Conservation (phyloP, 2,888 invertebrate genomes). For the Noctua comes region DNA sequence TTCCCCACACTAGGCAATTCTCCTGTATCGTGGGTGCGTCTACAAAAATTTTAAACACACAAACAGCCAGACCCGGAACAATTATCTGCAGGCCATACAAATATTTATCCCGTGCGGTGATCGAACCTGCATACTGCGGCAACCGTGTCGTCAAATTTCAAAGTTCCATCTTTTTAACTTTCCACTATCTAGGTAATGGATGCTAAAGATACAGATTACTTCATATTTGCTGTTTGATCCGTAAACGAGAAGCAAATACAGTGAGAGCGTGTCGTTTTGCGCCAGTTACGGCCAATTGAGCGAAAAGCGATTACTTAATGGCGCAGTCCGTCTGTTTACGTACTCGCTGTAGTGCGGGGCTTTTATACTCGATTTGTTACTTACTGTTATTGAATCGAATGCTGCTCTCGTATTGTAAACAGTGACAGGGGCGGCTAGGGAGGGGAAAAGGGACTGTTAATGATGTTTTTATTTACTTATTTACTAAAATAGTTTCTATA, state of each 20-base stretch:
- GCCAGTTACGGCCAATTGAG: conserved; percentile 61
- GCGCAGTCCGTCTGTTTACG: conserved; percentile 52
- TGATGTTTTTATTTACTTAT: conserved; percentile 22
- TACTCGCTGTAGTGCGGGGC: conserved; percentile 42
- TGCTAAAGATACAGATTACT: conserved; percentile 39
- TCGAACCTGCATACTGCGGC: not conserved
- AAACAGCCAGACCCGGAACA: not conserved
- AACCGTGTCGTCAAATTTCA: not conserved
- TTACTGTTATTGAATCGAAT: conserved; percentile 52
- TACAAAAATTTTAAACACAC: not conserved
- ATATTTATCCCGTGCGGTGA: not conserved
- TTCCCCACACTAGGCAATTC: not conserved
- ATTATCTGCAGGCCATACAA: not conserved
- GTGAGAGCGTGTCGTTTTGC: conserved; percentile 64
- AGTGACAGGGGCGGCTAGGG: conserved; percentile 22
- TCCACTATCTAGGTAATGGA: conserved; percentile 12
- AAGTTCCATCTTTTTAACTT: conserved; percentile 4
- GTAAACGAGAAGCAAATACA: conserved; percentile 54
- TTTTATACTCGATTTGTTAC: conserved; percentile 53
- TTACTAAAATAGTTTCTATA: conserved; percentile 1
- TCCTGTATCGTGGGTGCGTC: not conserved
- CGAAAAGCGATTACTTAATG: conserved; percentile 62
- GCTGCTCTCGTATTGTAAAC: conserved; percentile 31
- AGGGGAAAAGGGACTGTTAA: conserved; percentile 7
- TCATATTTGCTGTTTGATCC: conserved; percentile 51